phyloP scores from a whole-genome alignment of 1,140 invertebrate species.

The Drosophila micromelanica region DNA sequence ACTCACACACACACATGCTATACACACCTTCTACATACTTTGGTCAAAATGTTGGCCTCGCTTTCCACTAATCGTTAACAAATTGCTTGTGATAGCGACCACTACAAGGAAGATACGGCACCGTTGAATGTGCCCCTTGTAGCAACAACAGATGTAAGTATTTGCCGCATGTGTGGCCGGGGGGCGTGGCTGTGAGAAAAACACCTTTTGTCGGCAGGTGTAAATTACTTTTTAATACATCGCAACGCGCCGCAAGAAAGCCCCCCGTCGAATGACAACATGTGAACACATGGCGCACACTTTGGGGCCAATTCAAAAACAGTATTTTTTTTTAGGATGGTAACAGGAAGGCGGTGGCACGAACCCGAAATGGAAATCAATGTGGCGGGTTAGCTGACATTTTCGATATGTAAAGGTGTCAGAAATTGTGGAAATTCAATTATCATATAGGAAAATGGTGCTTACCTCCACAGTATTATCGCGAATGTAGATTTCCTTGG shows the following conservation, averaged over 20 bases:
- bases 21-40: slow-evolving; percentile 5
- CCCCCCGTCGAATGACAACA: too few species aligned
- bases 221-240: slow-evolving; percentile 79
- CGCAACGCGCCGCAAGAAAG: slow-evolving; percentile 43
- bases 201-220: slow-evolving; percentile 59
- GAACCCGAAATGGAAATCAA: slow-evolving; percentile 33
- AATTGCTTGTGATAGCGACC: slow-evolving; percentile 70
- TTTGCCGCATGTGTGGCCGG: slow-evolving; percentile 12
- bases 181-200: slow-evolving; percentile 60
- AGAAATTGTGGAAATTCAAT: slow-evolving; percentile 75
- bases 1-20: neutral
- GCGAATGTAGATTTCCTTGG: slow-evolving; percentile 89
- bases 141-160: slow-evolving; percentile 6
- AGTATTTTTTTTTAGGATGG: neutral
- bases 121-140: slow-evolving; percentile 39
- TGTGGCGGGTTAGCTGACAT: slow-evolving; percentile 28
- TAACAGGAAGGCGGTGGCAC: slow-evolving; percentile 4
- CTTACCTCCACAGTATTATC: slow-evolving; percentile 88
- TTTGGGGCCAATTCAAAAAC: slow-evolving; percentile 9
- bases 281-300: slow-evolving; percentile 34
- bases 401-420: slow-evolving; percentile 60
- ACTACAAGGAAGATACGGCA: slow-evolving; percentile 38
- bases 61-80: slow-evolving; percentile 71
- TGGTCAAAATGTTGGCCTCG: slow-evolving; percentile 36
- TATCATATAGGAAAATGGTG: slow-evolving; percentile 39